phyloP scores from a whole-genome alignment of 2,888 invertebrate genomes.

The Calameuta idolon region DNA sequence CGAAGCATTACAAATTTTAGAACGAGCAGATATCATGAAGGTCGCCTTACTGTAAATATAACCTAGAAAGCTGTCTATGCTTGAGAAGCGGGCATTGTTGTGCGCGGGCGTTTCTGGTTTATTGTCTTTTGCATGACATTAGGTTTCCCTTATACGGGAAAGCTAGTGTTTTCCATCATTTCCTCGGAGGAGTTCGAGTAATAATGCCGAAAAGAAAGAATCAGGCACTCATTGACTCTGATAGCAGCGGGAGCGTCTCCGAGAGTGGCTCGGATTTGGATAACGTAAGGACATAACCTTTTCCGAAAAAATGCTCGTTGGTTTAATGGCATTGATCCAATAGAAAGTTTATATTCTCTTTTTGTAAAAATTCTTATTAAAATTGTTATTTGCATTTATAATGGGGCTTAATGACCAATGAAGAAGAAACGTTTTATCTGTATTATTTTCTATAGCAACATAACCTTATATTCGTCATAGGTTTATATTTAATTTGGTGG shows the following conservation, averaged over 20 bases:
- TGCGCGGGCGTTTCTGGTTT: conserved; percentile 5
- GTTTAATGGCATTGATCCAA: neutral
- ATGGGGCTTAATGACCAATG: neutral
- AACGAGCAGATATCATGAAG: neutral
- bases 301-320: conserved; percentile 11
- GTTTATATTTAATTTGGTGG: neutral
- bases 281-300: conserved; percentile 75
- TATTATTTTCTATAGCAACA: neutral
- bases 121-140: conserved; percentile 1
- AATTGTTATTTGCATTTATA: neutral
- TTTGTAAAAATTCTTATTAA: neutral
- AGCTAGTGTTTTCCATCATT: neutral
- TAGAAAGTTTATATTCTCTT: neutral
- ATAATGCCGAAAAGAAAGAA: conserved; percentile 88
- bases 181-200: neutral
- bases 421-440: neutral
- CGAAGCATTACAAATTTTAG: too few species aligned
- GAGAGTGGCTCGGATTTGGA: conserved; percentile 82
- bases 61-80: neutral
- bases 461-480: neutral
- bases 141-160: neutral
- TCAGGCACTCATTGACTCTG: conserved; percentile 85
- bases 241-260: conserved; percentile 81
- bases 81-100: neutral
- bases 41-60: neutral